Conservation (phyloP, 2,797 vertebrate genomes). For the Rhinophrynus dorsalis region DNA sequence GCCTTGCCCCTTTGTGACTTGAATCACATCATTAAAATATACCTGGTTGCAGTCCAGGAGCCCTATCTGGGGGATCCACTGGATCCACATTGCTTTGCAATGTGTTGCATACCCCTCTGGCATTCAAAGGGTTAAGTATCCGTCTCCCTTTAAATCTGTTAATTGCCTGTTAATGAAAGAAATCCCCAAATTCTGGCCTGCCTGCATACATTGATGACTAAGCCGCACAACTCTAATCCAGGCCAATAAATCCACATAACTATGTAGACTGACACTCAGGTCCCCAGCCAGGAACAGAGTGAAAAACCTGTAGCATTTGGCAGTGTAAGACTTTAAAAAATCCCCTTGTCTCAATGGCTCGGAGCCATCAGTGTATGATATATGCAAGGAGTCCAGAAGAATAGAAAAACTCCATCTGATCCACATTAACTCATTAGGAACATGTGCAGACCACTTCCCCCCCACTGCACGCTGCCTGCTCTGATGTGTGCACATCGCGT, state of each 20-base stretch:
- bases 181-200: no score
- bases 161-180: no score
- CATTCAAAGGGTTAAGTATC: no score
- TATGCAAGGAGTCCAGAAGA: background rate
- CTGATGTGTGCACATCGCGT: background rate
- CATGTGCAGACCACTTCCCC: slow-evolving; percentile 11
- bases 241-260: background rate
- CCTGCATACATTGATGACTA: no score
- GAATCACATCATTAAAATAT: no score
- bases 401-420: slow-evolving; percentile 13
- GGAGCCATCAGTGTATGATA: background rate
- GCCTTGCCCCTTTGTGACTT: no score
- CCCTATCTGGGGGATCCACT: no score
- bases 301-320: background rate
- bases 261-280: background rate
- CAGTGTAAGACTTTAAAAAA: background rate
- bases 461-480: background rate
- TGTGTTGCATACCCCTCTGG: no score
- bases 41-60: no score
- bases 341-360: slow-evolving; percentile 4
- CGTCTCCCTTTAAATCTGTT: no score
- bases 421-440: slow-evolving; percentile 6
- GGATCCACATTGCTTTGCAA: no score
- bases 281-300: background rate
- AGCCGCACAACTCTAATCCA: background rate